phyloP scores from a whole-genome alignment of 2,888 invertebrate species.

The Tanaodytes sp. region DNA sequence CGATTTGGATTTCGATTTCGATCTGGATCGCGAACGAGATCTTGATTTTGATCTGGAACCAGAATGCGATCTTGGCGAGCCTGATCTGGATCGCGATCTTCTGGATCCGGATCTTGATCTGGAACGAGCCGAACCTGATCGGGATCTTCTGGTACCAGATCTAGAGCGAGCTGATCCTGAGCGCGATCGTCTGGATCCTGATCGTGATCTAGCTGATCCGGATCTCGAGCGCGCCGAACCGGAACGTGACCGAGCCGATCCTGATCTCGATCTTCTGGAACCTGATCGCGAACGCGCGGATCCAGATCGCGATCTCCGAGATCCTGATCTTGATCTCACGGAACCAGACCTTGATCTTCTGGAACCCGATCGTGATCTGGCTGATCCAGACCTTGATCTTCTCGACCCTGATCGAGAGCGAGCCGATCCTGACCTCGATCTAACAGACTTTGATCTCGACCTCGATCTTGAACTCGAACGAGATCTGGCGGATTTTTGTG shows the following conservation, averaged over 20 bases:
- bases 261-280: constrained; percentile 52
- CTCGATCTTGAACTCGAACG: constrained; percentile 59
- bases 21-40: constrained; percentile 58
- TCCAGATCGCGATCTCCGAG: constrained; percentile 55
- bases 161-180: constrained; percentile 48
- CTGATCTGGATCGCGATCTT: constrained; percentile 57
- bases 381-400: constrained; percentile 57
- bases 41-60: constrained; percentile 60
- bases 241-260: constrained; percentile 41
- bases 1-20: constrained; percentile 57
- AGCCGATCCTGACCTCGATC: constrained; percentile 60
- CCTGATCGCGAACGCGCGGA: constrained; percentile 28
- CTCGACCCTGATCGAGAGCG: constrained; percentile 38
- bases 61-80: constrained; percentile 52
- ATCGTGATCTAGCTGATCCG: constrained; percentile 41
- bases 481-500: constrained; percentile 47
- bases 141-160: constrained; percentile 49
- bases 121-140: constrained; percentile 58
- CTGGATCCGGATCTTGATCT: constrained; percentile 56
- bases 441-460: constrained; percentile 22
- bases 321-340: constrained; percentile 59
- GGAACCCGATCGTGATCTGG: constrained; percentile 59
- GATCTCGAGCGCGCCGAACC: constrained; percentile 32
- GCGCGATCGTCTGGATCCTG: constrained; percentile 55
- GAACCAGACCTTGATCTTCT: constrained; percentile 34